phyloP scores from a whole-genome alignment of 2,797 vertebrate species.

The Syngnathus acus region DNA sequence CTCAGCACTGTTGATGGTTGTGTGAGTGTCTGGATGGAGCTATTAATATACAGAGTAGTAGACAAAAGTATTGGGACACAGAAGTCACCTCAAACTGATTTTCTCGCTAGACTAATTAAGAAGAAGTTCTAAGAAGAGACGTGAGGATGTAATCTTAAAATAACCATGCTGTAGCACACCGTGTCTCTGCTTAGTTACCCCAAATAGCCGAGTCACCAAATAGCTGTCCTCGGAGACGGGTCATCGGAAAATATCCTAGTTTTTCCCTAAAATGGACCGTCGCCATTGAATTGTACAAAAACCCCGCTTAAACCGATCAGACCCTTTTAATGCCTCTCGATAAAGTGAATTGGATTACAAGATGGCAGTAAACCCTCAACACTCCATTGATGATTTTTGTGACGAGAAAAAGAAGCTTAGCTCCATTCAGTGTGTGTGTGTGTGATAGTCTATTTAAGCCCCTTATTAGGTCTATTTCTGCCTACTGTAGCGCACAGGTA shows the following conservation, averaged over 20 bases:
- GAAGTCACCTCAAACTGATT: neutral
- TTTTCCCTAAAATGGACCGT: too few species aligned
- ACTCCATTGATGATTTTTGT: slow-evolving; percentile 17
- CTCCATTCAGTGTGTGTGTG: slow-evolving; percentile 19
- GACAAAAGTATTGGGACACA: too few species aligned
- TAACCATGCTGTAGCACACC: slow-evolving; percentile 26
- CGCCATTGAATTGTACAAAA: slow-evolving; percentile 14
- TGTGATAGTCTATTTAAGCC: slow-evolving; percentile 34
- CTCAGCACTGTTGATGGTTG: slow-evolving; percentile 38
- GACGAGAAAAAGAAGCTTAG: slow-evolving; percentile 18
- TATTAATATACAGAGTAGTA: too few species aligned
- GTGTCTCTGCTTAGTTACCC: slow-evolving; percentile 38
- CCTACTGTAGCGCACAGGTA: slow-evolving; percentile 29
- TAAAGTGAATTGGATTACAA: slow-evolving; percentile 11
- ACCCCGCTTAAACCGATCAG: neutral
- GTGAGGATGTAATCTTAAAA: slow-evolving; percentile 35
- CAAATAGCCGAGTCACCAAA: slow-evolving; percentile 41
- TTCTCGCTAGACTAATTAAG: slow-evolving; percentile 8
- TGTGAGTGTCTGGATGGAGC: too few species aligned
- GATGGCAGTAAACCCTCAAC: neutral
- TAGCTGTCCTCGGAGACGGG: slow-evolving; percentile 11
- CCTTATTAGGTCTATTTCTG: slow-evolving; percentile 47
- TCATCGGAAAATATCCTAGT: slow-evolving; percentile 18
- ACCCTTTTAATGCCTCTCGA: slow-evolving; percentile 5
- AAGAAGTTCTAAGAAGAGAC: slow-evolving; percentile 14